phyloP scores from a whole-genome alignment of 2,888 invertebrate genomes.

The Troilus luridus region DNA sequence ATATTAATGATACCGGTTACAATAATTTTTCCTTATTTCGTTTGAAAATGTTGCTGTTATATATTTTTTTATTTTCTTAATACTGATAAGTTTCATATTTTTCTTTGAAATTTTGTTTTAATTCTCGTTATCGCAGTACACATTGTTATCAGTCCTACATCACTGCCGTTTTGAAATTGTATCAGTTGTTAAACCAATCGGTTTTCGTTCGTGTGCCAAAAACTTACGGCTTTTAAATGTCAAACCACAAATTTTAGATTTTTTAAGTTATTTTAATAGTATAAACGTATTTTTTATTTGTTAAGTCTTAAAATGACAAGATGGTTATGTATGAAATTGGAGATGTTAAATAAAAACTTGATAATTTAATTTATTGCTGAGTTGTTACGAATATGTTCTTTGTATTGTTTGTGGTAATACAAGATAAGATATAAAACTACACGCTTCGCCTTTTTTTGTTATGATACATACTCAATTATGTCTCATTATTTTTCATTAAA shows the following conservation, averaged over 20 bases:
- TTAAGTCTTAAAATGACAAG: neutral
- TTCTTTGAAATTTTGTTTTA: neutral
- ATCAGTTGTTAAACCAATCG: neutral
- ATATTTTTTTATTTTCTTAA: neutral
- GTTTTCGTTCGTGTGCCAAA: neutral
- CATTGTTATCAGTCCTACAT: conserved; percentile 34
- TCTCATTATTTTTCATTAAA: conserved; percentile 35
- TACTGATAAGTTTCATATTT: neutral
- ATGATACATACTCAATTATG: conserved; percentile 25
- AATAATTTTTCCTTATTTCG: neutral
- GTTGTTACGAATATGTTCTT: conserved; percentile 6
- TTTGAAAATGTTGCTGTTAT: neutral
- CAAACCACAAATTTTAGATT: neutral
- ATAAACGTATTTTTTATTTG: neutral
- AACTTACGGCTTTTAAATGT: neutral
- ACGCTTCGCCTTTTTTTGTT: conserved; percentile 7
- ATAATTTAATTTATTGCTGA: conserved; percentile 38
- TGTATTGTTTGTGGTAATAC: conserved; percentile 29
- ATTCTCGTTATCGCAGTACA: neutral
- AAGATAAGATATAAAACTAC: conserved; percentile 44
- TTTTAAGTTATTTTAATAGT: neutral
- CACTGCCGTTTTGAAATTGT: conserved; percentile 39
- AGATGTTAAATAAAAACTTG: neutral
- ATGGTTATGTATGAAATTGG: neutral
- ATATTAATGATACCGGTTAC: neutral